Conservation (phyloP, 2,113 vertebrate genomes). For the Myotis brandtii region DNA sequence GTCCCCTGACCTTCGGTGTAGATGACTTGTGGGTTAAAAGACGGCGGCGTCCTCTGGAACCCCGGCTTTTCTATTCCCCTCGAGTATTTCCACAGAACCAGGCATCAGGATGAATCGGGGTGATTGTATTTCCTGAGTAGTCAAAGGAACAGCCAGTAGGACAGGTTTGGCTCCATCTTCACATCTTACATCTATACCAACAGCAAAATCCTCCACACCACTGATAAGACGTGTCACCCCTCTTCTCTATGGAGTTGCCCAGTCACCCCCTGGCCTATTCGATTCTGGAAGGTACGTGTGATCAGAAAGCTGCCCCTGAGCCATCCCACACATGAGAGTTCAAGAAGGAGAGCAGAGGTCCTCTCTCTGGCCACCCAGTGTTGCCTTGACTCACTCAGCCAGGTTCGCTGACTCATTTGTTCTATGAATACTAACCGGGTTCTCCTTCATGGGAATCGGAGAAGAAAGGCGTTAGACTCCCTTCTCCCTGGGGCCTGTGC, state of each 20-base stretch:
- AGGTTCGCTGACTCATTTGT: background rate
- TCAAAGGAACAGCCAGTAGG: background rate
- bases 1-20: background rate
- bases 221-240: background rate
- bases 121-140: background rate
- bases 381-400: background rate
- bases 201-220: background rate
- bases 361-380: background rate
- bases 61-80: background rate
- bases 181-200: background rate
- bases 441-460: background rate
- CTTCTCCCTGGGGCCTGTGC: background rate
- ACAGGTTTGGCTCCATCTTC: background rate
- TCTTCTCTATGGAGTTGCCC: background rate
- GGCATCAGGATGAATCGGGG: conserved; percentile 36
- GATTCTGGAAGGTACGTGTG: background rate
- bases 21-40: background rate
- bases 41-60: conserved; percentile 6
- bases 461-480: background rate
- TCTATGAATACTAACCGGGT: background rate
- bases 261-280: background rate
- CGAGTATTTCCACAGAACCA: conserved; percentile 23
- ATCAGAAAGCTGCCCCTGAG: background rate
- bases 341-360: background rate
- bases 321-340: background rate